Conservation (phyloP, 23 tunicate genomes). For the Botrylloides violaceus region DNA sequence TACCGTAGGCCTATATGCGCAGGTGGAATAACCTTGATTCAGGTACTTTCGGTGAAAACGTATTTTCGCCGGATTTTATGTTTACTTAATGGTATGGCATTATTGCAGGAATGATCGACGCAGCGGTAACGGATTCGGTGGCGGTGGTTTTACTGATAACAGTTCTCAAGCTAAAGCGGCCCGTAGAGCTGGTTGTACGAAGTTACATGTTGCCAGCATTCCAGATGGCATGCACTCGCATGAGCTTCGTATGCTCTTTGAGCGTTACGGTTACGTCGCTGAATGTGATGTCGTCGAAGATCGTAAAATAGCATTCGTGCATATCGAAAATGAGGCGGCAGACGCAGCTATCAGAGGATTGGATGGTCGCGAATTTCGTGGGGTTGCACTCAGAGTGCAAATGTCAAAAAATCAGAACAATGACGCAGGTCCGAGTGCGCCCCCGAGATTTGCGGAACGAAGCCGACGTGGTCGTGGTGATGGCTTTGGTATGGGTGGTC, state of each 20-base stretch:
- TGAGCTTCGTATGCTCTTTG: conserved; percentile 70
- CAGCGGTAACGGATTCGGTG: conserved; percentile 41
- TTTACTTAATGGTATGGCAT: no score
- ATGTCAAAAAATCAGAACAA: conserved; percentile 71
- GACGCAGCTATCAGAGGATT: conserved; percentile 85
- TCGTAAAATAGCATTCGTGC: conserved; percentile 89
- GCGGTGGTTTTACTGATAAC: conserved; percentile 45
- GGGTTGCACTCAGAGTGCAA: conserved; percentile 66
- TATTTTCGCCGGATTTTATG: no score
- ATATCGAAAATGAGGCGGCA: conserved; percentile 72
- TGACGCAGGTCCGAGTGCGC: not conserved
- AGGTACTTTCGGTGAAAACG: no score
- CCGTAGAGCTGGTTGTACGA: conserved; percentile 87
- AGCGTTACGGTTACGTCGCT: conserved; percentile 92
- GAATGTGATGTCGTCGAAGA: conserved; percentile 95
- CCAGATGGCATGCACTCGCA: conserved; percentile 57
- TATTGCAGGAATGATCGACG: not conserved
- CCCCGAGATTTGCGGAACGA: not conserved
- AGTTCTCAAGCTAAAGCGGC: conserved; percentile 76
- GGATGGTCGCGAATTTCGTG: conserved; percentile 55
- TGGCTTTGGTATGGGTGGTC: conserved; percentile 33
- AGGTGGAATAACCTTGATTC: no score
- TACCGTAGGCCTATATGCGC: no score
- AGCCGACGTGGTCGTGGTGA: conserved; percentile 37
- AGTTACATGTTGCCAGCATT: conserved; percentile 77